phyloP scores from a whole-genome alignment of 2,888 invertebrate genomes.

The Gisinianus flammeolus region DNA sequence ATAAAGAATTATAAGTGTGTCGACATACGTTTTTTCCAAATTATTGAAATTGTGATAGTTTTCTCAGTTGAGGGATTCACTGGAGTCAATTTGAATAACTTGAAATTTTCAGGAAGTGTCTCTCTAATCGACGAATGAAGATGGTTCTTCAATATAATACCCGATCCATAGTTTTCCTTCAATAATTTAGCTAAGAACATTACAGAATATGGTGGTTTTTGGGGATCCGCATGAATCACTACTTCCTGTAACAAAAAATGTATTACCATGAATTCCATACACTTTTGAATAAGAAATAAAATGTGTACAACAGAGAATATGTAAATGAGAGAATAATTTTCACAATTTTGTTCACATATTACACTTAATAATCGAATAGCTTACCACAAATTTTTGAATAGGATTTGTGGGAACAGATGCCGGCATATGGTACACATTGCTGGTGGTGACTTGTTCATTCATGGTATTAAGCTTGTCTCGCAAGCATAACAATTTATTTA shows the following conservation, averaged over 20 bases:
- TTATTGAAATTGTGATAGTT: constrained; percentile 29
- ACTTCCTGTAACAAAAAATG: constrained; percentile 38
- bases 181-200: constrained; percentile 42
- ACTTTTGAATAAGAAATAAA: not conserved
- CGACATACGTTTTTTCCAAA: constrained; percentile 41
- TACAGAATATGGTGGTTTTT: constrained; percentile 44
- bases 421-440: not conserved
- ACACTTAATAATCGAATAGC: too few species aligned
- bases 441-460: not conserved
- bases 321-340: too few species aligned
- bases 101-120: not conserved
- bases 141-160: constrained; percentile 16
- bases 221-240: constrained; percentile 45
- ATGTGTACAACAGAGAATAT: not conserved
- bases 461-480: constrained; percentile 29
- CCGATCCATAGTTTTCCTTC: constrained; percentile 31
- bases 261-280: not conserved
- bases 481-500: constrained; percentile 30
- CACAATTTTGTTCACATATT: too few species aligned
- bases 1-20: not conserved
- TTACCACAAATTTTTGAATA: constrained; percentile 15
- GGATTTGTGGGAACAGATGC: not conserved
- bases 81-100: constrained; percentile 23
- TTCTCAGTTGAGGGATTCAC: not conserved
- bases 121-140: constrained; percentile 36